phyloP scores from a whole-genome alignment of 2,113 vertebrate species.

The Anguilla japonica region DNA sequence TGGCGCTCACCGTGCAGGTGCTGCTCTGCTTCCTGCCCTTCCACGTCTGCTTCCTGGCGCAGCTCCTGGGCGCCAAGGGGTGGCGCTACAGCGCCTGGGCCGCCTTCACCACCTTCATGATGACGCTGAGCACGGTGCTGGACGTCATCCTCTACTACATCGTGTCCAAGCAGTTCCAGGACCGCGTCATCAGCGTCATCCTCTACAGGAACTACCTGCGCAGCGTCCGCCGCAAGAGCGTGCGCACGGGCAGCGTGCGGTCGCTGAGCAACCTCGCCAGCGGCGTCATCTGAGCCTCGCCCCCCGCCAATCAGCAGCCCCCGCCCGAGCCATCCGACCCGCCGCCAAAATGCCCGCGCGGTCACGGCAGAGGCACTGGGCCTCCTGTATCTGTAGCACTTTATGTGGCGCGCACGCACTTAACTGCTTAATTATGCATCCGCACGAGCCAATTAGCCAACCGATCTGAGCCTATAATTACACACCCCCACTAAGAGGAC shows the following conservation, averaged over 20 bases:
- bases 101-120: constrained; percentile 88
- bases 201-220: constrained; percentile 92
- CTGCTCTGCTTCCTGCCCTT: constrained; percentile 91
- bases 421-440: not conserved
- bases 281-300: constrained; percentile 77
- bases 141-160: constrained; percentile 96
- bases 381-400: not conserved
- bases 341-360: too few relatives aligned
- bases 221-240: constrained; percentile 88
- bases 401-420: not conserved
- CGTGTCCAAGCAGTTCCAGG: constrained; percentile 97
- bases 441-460: not conserved
- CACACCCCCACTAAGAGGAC: too few relatives aligned
- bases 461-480: too few relatives aligned
- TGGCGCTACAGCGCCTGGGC: constrained; percentile 77
- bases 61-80: constrained; percentile 64
- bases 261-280: constrained; percentile 89
- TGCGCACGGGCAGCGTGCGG: constrained; percentile 79
- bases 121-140: constrained; percentile 91
- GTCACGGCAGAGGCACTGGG: too few relatives aligned
- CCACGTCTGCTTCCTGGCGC: constrained; percentile 81
- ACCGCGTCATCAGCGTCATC: constrained; percentile 92
- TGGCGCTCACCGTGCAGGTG: constrained; percentile 87
- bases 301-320: not conserved
- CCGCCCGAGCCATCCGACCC: too few relatives aligned